Base-by-base conservation (phyloP, 30 jellyfish, hydroid and myxozoan genomes). In the Aurelia sp. region DNA sequence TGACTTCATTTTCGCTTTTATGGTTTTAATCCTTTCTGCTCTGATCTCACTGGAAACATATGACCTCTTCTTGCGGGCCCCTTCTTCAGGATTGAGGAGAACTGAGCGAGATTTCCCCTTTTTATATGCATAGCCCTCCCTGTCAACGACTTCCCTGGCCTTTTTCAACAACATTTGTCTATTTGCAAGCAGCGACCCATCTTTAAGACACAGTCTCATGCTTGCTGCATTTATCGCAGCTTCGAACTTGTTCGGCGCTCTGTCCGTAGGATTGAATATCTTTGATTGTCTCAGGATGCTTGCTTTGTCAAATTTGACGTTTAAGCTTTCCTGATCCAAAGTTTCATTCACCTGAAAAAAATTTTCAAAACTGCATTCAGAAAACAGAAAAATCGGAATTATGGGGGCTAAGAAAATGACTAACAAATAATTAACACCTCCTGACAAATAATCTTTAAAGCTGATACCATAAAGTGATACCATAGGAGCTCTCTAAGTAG, bases 71-170 rank as follows among this genome's bases (percentile, higher is more conserved):
- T 65, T n/a, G 4, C 33, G 76, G 44, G 33, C 3, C 5, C 33
- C 9, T 65, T 65, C 76, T 65, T 65, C 44, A 4, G 76, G 76
- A 65, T 65, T 65, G 2, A 65, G 33, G 76, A 65, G 44, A 65
- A 4, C 44, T n/a, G 76, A 65, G 76, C 44, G 76, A n/a, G 44
- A 65, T 65, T 65, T 65, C 76, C 76, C 76, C 44, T 65, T 65
- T 65, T 24, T 65, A 65, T 16, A 65, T 4, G 76, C 76, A 31
- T 65, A 65, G 44, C 76, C 76, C 33, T 65, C 50, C 47, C 9
- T 65, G 44, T 65, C 76, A 4, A 65, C 18, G 17, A 16, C 30
- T 24, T 65, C 44, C 44, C 76, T 65, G 3, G 76, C 76, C 76
- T 16, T n/a, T 24, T 65, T 24, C 17, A 65, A 24, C 76, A 65